Evolutionary conservation across 2,113 vertebrate species (phyloP).

Genomic region (Leptodactylus fuscus): DNA sequence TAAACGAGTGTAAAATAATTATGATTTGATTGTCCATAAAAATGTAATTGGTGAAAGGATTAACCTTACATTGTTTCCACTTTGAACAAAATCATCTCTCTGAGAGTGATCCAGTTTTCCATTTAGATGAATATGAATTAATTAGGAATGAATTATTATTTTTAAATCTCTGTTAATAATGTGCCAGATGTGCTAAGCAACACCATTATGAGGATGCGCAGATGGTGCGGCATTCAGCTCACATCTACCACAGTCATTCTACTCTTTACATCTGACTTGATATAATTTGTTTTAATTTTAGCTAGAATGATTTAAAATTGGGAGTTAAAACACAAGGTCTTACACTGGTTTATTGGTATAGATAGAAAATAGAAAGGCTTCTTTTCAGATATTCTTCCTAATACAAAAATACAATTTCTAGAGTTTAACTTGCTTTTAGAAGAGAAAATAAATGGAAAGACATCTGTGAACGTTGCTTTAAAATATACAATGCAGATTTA

Average conservation of each 20-base stretch:
- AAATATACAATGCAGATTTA: slow-evolving; percentile 10
- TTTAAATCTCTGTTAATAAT: slow-evolving; percentile 56
- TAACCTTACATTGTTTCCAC: slow-evolving; percentile 40
- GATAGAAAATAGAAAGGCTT: slow-evolving; percentile 16
- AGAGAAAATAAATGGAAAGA: neutral
- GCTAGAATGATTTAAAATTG: slow-evolving; percentile 25
- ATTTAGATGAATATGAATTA: slow-evolving; percentile 53
- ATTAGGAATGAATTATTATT: slow-evolving; percentile 59
- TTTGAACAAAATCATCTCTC: slow-evolving; percentile 19
- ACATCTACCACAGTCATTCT: slow-evolving; percentile 30
- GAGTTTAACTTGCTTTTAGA: neutral
- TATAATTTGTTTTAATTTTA: slow-evolving; percentile 52
- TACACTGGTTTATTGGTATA: slow-evolving; percentile 20
- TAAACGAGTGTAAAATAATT: slow-evolving; percentile 39
- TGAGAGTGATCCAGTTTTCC: slow-evolving; percentile 45
- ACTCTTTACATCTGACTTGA: slow-evolving; percentile 49
- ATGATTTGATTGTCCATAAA: slow-evolving; percentile 51
- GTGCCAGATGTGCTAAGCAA: slow-evolving; percentile 52
- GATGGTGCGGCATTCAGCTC: slow-evolving; percentile 50
- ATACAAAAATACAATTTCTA: slow-evolving; percentile 10
- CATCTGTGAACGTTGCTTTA: neutral
- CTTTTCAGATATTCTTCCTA: neutral
- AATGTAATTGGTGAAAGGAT: slow-evolving; percentile 52
- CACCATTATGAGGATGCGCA: slow-evolving; percentile 48
- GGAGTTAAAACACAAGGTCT: slow-evolving; percentile 52